Conservation (phyloP, 2,113 vertebrate genomes). For the Heteronetta atricapilla region DNA sequence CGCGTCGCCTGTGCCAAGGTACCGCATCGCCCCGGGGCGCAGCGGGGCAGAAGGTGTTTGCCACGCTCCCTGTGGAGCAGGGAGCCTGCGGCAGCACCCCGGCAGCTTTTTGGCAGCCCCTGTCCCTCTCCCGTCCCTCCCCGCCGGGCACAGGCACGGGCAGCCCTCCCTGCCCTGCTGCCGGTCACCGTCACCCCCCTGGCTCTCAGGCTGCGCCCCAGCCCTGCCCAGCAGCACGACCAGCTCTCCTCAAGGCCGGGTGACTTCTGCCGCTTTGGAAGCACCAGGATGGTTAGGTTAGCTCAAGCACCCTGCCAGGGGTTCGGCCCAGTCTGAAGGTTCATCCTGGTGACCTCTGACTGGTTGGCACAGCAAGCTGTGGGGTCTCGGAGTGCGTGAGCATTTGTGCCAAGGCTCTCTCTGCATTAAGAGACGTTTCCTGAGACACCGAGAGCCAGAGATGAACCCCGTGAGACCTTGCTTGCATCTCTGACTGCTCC, state of each 20-base stretch:
- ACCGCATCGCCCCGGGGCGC: accelerated
- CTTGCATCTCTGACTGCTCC: background rate
- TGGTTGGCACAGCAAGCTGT: background rate
- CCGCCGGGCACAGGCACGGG: accelerated
- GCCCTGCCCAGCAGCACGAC: background rate
- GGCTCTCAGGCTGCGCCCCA: background rate
- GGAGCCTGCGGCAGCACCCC: background rate
- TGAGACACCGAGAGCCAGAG: background rate
- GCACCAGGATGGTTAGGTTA: background rate
- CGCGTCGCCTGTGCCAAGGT: background rate
- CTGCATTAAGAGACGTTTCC: background rate
- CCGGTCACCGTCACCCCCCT: background rate
- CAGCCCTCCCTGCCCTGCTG: background rate
- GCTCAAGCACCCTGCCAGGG: background rate
- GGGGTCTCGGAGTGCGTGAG: background rate
- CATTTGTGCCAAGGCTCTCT: background rate
- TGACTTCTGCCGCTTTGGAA: background rate
- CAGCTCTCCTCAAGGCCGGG: background rate
- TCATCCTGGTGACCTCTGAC: background rate
- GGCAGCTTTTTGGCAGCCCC: background rate
- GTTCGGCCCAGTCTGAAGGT: background rate
- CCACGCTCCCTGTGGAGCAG: background rate
- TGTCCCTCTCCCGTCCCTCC: background rate
- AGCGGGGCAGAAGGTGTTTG: background rate
- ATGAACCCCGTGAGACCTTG: accelerated